Base-by-base conservation (phyloP, 2,113 vertebrate genomes). In the Melozone crissalis region DNA sequence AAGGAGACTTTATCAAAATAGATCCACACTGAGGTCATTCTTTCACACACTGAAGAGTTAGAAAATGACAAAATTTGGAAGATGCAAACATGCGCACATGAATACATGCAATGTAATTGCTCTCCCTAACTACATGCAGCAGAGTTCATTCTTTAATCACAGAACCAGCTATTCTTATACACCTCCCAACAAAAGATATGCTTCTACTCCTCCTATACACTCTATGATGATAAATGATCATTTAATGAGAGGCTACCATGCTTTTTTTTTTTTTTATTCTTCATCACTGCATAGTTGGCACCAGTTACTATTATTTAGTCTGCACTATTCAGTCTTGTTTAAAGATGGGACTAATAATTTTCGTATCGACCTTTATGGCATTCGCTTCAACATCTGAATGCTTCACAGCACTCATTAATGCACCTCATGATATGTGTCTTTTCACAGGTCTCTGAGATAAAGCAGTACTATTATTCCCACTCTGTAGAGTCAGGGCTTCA, bases 71-170 rank as follows among this genome's bases (percentile, higher is more conserved):
- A 30, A 58, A 80, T 73, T 55, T 17, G 24, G 44, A 72, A n/a
- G 20, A 30, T 12, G 21, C 9, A 55, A 33, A 39, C 18, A 19
- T 18, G 4, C 0, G 0, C 3, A 11, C 23, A 30, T 0, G 0
- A 39, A 15, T 12, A n/a, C 19, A 35, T 4, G 15, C 12, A 51
- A 10, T 26, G 7, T 22, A 35, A 67, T 35, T 71, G 6, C 7
- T 82, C 8, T 65, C 31, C 24, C n/a, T 43, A 18, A 33, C 0
- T 28, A 10, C 9, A 44, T 33, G 13, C 28, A 49, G 7, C 18
- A 23, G 5, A 74, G 14, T 54, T 80, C 14, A 30, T 3, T 44
- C 15, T 81, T 59, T 37, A 46, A 35, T 35, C 52, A 47, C 14
- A 44, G n/a, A 44, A 17, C 3, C 16, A 58, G 3, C 15, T 65